Conservation (phyloP, 1,140 invertebrate genomes). For the Camponotus vicinus region DNA sequence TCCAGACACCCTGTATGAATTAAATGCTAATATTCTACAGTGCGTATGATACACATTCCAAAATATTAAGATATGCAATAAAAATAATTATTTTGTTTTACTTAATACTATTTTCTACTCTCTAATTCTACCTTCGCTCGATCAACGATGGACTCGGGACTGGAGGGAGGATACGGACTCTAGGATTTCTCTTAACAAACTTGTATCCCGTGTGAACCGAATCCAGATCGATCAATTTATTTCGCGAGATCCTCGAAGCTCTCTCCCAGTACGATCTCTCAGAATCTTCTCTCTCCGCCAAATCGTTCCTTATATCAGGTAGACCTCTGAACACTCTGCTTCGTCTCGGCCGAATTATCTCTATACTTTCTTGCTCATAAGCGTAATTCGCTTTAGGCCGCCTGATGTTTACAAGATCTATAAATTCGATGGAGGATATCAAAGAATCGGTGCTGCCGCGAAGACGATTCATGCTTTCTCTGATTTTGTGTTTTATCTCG, state of each 20-base stretch:
- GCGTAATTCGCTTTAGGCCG: conserved; percentile 14
- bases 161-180: conserved; percentile 69
- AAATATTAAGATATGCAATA: background rate
- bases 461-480: conserved; percentile 70
- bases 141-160: conserved; percentile 59
- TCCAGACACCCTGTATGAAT: background rate
- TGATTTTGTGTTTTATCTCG: conserved; percentile 49
- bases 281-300: background rate
- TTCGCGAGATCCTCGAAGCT: conserved; percentile 41
- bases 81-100: conserved; percentile 18
- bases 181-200: conserved; percentile 67
- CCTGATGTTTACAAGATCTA: conserved; percentile 16
- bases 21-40: background rate
- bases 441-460: conserved; percentile 75
- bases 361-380: conserved; percentile 68
- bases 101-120: conserved; percentile 1
- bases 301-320: conserved; percentile 55
- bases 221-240: conserved; percentile 57
- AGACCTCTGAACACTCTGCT: conserved; percentile 41
- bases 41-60: background rate
- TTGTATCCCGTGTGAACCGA: conserved; percentile 34
- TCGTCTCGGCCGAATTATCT: conserved; percentile 55
- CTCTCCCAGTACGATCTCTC: conserved; percentile 62
- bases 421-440: conserved; percentile 71
- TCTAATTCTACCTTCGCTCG: conserved; percentile 63